Conservation (phyloP, 2,113 vertebrate genomes). For the Tenebrosternarchus preto region DNA sequence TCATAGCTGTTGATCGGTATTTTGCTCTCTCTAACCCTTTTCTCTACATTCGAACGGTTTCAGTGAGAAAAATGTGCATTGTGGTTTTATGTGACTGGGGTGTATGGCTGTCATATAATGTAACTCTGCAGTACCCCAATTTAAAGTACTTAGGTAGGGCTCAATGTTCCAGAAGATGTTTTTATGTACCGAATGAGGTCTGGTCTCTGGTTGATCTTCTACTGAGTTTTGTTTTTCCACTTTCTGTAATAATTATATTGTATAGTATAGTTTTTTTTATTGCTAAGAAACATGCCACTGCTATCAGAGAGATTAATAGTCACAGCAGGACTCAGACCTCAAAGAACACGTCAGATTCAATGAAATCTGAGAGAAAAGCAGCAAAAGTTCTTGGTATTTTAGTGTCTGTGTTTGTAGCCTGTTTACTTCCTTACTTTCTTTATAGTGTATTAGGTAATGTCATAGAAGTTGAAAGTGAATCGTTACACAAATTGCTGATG, state of each 20-base stretch:
- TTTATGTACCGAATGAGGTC: neutral
- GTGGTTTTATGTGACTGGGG: constrained; percentile 24
- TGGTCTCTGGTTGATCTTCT: constrained; percentile 36
- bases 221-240: constrained; percentile 49
- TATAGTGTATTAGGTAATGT: constrained; percentile 3
- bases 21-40: constrained; percentile 44
- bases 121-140: constrained; percentile 27
- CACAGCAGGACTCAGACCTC: neutral
- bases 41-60: constrained; percentile 42
- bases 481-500: neutral
- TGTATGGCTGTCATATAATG: neutral
- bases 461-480: neutral
- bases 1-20: constrained; percentile 52
- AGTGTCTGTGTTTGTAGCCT: constrained; percentile 42
- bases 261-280: constrained; percentile 41
- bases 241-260: constrained; percentile 41
- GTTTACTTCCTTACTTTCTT: constrained; percentile 47
- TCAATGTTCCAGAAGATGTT: constrained; percentile 5
- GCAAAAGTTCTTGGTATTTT: constrained; percentile 50
- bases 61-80: neutral
- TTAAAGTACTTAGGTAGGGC: constrained; percentile 49
- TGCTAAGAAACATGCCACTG: constrained; percentile 52
- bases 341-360: constrained; percentile 4
- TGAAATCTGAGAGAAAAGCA: constrained; percentile 50
- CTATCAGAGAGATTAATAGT: constrained; percentile 50